Percentiles rank a stretch among this genome's conserved stretches.
Evolutionary conservation across 2,888 invertebrate species (phyloP).

Genomic region (Hyposoter didymator): DNA sequence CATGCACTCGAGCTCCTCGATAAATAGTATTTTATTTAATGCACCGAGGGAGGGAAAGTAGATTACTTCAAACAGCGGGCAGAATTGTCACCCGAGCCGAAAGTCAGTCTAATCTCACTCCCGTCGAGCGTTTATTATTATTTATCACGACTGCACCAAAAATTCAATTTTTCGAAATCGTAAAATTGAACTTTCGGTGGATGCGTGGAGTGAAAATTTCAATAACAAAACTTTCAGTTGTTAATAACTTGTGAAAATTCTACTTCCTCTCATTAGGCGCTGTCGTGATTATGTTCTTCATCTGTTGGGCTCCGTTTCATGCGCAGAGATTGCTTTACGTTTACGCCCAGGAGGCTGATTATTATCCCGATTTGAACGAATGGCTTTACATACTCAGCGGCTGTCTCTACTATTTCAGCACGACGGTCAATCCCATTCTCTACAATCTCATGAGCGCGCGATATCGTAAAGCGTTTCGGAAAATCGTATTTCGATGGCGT

Average conservation of each 20-base stretch:
- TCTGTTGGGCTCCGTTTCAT: constrained; percentile 99
- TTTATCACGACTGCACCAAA: not conserved
- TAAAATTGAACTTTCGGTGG: too few species aligned
- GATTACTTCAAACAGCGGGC: too few species aligned
- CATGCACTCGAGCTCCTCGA: too few species aligned
- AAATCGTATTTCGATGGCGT: constrained; percentile 88
- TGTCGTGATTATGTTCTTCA: constrained; percentile 96
- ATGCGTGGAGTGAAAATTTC: too few species aligned
- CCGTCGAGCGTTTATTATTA: not conserved
- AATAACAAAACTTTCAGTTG: not conserved
- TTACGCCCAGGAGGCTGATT: constrained; percentile 88
- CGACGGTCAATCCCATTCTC: constrained; percentile 94
- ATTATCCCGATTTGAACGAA: constrained; percentile 89
- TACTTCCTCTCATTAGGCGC: constrained; percentile 88
- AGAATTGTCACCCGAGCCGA: too few species aligned
- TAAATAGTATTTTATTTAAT: too few species aligned
- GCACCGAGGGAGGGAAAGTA: too few species aligned
- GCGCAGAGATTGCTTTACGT: constrained; percentile 94
- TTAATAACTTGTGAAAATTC: constrained; percentile 10
- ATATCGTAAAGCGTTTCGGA: constrained; percentile 91
- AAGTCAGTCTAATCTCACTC: too few species aligned
- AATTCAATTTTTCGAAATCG: not conserved
- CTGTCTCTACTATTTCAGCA: constrained; percentile 91
- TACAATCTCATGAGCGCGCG: constrained; percentile 93
- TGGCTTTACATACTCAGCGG: constrained; percentile 93